phyloP scores from a whole-genome alignment of 2,797 vertebrate species.

The Gallinago nigripennis region DNA sequence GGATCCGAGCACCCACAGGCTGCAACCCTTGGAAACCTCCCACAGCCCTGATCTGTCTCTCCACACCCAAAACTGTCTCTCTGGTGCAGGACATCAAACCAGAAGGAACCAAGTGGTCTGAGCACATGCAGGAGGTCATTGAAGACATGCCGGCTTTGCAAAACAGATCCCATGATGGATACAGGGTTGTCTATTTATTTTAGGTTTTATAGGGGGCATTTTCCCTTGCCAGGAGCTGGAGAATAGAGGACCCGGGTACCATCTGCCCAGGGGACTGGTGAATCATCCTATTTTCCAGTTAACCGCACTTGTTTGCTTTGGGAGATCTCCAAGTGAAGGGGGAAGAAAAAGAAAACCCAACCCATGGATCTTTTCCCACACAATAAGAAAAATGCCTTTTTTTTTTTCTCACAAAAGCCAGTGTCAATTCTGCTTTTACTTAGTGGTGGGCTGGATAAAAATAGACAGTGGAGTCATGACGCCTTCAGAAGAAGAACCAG shows the following conservation, averaged over 20 bases:
- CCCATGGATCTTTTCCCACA: conserved; percentile 70
- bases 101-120: background rate
- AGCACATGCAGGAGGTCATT: background rate
- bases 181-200: background rate
- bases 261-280: conserved; percentile 72
- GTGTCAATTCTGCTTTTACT: conserved; percentile 62
- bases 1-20: background rate
- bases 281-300: conserved; percentile 72
- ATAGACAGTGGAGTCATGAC: conserved; percentile 48
- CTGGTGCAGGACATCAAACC: background rate
- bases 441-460: conserved; percentile 62
- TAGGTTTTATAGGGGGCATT: conserved; percentile 59
- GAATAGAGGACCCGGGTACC: conserved; percentile 60
- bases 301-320: conserved; percentile 68
- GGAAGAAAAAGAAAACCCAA: conserved; percentile 62
- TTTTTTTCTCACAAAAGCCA: background rate
- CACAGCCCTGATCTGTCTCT: background rate
- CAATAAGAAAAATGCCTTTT: conserved; percentile 66
- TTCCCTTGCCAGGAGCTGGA: conserved; percentile 61
- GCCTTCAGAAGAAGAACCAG: conserved; percentile 32
- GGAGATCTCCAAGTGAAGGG: conserved; percentile 67
- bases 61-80: background rate
- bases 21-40: background rate
- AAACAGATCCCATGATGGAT: background rate
- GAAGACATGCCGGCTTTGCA: background rate